These are phyloP conservation scores for Lordiphosa collinella DNA, from an alignment of 1,140 invertebrate genomes.

Conservation along the genomic window DNA sequence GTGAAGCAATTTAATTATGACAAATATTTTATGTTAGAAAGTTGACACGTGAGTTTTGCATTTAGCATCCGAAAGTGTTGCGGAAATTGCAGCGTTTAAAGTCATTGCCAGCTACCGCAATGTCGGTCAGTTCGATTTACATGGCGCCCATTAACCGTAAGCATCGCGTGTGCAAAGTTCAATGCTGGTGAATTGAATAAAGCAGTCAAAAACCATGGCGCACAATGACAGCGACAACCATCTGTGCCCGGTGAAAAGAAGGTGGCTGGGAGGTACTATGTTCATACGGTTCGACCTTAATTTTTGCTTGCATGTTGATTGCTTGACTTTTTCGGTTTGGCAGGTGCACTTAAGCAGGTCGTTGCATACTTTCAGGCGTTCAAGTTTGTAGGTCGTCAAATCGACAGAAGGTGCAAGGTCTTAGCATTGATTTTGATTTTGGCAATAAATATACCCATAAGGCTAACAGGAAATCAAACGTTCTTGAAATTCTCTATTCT, in stretches of 20 bases:
- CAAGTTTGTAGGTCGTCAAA: constrained; percentile 50
- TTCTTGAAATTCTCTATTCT: no score
- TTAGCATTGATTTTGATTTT: constrained; percentile 50
- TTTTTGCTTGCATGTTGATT: constrained; percentile 61
- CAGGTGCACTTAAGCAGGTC: constrained; percentile 30
- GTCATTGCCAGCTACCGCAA: background rate
- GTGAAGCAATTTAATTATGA: constrained; percentile 46
- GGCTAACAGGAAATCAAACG: background rate
- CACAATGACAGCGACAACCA: constrained; percentile 60
- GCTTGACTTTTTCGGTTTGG: constrained; percentile 28
- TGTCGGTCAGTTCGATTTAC: constrained; percentile 25
- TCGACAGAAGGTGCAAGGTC: constrained; percentile 42
- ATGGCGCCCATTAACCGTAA: background rate
- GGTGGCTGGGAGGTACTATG: background rate
- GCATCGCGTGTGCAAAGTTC: constrained; percentile 33
- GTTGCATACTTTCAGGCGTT: constrained; percentile 40
- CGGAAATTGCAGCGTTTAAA: constrained; percentile 19
- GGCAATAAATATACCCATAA: constrained; percentile 14
- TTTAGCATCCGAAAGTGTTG: constrained; percentile 24
- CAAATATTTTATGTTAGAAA: constrained; percentile 24
- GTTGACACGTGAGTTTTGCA: constrained; percentile 40
- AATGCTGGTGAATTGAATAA: constrained; percentile 59
- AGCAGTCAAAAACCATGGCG: constrained; percentile 56
- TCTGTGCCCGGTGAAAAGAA: background rate
- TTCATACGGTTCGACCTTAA: constrained; percentile 46